Percentiles rank a stretch among this genome's conserved stretches.
Evolutionary conservation across 2,797 vertebrate genomes (phyloP).

Genomic region (Falco concolor): DNA sequence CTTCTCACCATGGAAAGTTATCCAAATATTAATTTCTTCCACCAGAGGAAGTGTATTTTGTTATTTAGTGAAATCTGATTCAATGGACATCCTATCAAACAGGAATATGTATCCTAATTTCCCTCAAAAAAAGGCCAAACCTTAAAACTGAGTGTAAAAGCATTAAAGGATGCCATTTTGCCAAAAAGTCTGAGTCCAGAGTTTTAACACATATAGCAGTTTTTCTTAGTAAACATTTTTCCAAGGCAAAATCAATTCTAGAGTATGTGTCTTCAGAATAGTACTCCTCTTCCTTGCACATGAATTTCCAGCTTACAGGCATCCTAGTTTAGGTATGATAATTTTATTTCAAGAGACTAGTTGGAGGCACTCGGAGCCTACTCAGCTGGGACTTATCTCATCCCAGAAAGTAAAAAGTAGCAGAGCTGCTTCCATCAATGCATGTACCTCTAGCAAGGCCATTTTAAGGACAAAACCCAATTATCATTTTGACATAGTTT

Average conservation of each 20-base stretch:
- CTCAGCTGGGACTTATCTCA: background rate
- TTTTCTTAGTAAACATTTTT: background rate
- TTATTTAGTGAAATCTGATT: background rate
- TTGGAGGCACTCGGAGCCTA: background rate
- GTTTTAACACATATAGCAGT: background rate
- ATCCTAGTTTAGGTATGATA: background rate
- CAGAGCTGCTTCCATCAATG: background rate
- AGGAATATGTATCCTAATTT: background rate
- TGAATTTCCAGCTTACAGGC: background rate
- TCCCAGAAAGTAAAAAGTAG: background rate
- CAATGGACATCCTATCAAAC: background rate
- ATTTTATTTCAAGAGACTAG: background rate
- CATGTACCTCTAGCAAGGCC: conserved; percentile 49
- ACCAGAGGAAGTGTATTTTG: background rate
- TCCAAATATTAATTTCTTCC: background rate
- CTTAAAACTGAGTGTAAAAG: background rate
- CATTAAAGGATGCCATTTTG: background rate
- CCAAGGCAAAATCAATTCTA: background rate
- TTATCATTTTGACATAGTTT: conserved; percentile 71
- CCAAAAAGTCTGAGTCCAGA: background rate
- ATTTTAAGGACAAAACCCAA: conserved; percentile 68
- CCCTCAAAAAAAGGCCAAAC: too few relatives aligned
- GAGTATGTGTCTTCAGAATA: background rate
- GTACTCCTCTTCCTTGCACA: background rate
- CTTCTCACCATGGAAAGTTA: background rate